Conservation (phyloP, 1,140 invertebrate species). For the Drosophila murphyi region DNA sequence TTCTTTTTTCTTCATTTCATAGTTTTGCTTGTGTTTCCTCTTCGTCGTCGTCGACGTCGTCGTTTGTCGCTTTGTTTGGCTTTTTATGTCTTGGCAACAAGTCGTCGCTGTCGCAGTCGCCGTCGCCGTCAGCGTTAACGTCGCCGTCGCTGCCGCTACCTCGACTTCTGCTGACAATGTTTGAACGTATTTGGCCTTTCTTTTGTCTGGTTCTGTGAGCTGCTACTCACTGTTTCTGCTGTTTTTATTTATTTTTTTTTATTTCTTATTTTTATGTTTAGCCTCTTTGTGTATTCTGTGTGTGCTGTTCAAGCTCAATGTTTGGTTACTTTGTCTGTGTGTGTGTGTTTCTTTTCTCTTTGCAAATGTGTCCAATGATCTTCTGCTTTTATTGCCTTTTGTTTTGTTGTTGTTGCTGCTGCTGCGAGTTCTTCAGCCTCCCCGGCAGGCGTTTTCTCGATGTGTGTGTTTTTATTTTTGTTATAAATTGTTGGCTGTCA, state of each 20-base stretch:
- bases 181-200: conserved; percentile 79
- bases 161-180: conserved; percentile 53
- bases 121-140: conserved; percentile 19
- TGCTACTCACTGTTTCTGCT: conserved; percentile 23
- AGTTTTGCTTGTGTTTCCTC: conserved; percentile 61
- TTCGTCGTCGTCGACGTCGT: conserved; percentile 56
- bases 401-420: conserved; percentile 52
- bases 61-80: conserved; percentile 60
- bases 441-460: conserved; percentile 16
- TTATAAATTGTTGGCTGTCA: conserved; percentile 54
- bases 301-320: conserved; percentile 36
- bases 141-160: conserved; percentile 4
- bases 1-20: conserved; percentile 45
- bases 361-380: conserved; percentile 75
- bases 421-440: conserved; percentile 48
- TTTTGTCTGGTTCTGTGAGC: conserved; percentile 55
- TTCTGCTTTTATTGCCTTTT: conserved; percentile 58
- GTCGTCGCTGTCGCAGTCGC: conserved; percentile 49
- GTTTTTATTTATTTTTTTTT: conserved; percentile 24
- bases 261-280: conserved; percentile 17
- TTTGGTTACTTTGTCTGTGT: conserved; percentile 28
- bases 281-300: conserved; percentile 31
- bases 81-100: conserved; percentile 79
- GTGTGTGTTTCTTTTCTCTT: conserved; percentile 20
- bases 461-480: conserved; percentile 13